Conservation (phyloP, 2,797 vertebrate genomes). For the Fundulus diaphanus region DNA sequence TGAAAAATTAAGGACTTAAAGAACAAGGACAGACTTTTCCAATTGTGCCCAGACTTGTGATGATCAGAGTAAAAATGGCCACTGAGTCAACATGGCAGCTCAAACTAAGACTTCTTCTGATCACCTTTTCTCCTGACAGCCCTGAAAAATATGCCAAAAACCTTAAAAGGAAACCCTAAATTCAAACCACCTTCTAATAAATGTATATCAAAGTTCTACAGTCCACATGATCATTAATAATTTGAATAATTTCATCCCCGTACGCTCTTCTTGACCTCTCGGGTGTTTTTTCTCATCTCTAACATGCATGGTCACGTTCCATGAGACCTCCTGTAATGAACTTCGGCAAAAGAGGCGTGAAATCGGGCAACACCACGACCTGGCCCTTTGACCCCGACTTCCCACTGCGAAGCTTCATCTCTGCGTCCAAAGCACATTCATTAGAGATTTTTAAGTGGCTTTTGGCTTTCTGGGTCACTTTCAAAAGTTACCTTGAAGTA, state of each 20-base stretch:
- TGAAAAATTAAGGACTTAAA: slow-evolving; percentile 61
- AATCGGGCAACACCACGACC: slow-evolving; percentile 26
- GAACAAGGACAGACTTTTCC: slow-evolving; percentile 35
- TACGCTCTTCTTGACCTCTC: slow-evolving; percentile 46
- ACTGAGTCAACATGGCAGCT: slow-evolving; percentile 3
- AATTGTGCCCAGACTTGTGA: background rate
- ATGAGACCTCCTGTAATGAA: slow-evolving; percentile 49
- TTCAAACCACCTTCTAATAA: background rate
- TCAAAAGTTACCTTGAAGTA: slow-evolving; percentile 35
- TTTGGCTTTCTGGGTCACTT: slow-evolving; percentile 75
- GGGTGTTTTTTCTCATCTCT: slow-evolving; percentile 27
- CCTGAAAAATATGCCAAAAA: background rate
- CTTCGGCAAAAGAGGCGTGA: slow-evolving; percentile 18
- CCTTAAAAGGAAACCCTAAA: slow-evolving; percentile 2
- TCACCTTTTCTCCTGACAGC: background rate
- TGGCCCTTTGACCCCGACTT: slow-evolving; percentile 62
- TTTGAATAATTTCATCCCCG: slow-evolving; percentile 34
- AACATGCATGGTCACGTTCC: slow-evolving; percentile 73
- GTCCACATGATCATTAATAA: slow-evolving; percentile 5
- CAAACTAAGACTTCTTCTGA: background rate
- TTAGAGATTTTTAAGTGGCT: slow-evolving; percentile 74
- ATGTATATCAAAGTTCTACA: slow-evolving; percentile 15
- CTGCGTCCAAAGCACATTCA: slow-evolving; percentile 57
- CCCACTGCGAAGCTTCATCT: slow-evolving; percentile 49
- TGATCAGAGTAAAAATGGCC: background rate